These are phyloP conservation scores for Sinocyclocheilus rhinocerous DNA, from an alignment of 2,113 vertebrate species.

Conservation along the genomic window DNA sequence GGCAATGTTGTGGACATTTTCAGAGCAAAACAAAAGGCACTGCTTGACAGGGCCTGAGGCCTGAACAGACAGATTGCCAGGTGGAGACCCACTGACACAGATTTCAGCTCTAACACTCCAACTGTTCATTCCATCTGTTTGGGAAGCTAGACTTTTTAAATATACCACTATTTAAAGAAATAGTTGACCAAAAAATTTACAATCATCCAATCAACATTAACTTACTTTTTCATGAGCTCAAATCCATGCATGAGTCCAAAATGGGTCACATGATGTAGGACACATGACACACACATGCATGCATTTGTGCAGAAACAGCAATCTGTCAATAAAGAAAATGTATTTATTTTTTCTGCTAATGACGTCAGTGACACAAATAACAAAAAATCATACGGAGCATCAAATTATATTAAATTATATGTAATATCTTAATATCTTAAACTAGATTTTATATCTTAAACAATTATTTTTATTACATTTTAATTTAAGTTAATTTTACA, in stretches of 20 bases:
- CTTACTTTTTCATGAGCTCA: neutral
- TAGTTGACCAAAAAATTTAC: too few species aligned
- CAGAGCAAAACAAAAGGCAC: neutral
- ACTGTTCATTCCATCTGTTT: neutral
- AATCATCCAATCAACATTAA: neutral
- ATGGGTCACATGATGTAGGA: neutral
- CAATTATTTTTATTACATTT: too few species aligned
- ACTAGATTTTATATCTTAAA: too few species aligned
- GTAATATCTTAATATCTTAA: too few species aligned
- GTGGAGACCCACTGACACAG: constrained; percentile 10
- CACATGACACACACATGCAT: neutral
- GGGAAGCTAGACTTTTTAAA: neutral
- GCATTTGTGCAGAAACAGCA: neutral
- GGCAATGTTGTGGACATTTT: neutral
- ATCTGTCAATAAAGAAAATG: neutral
- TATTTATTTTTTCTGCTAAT: neutral
- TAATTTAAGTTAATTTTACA: too few species aligned
- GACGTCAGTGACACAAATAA: neutral
- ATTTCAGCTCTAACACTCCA: neutral
- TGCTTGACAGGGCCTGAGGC: neutral
- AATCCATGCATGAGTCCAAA: neutral
- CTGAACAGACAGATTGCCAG: constrained; percentile 21
- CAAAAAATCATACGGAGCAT: neutral
- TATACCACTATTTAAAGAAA: neutral
- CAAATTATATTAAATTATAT: neutral